Evolutionary conservation across 1,140 invertebrate genomes (phyloP), one percentile per base, ranked within the genome.

Genomic region (Prorops nasuta): DNA sequence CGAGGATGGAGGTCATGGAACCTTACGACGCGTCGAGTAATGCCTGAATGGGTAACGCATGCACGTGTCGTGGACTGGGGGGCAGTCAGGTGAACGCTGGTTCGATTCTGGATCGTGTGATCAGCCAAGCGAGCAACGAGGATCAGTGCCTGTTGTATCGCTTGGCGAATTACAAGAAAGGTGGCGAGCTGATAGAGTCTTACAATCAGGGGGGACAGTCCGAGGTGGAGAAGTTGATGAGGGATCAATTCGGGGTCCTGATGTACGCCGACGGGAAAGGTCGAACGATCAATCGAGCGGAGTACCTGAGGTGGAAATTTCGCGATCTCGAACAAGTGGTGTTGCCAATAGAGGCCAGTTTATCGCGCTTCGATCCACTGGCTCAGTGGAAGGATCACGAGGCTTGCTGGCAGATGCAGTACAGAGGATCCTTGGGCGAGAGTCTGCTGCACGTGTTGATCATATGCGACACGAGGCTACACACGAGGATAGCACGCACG

Each of bases 331-430:
- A 90, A 51, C 67, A 88, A 79, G 86, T 93, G 0, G 84, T 88
- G 2, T 74, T 94, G 35, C 89, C 90, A 3, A 91, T 94, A 44
- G 90, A 93, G 70, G 86, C 88, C 0, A 89, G 86, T 0, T 74
- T 90, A 0, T 88, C 86, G 16, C 81, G 83, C 1, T 89, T 90
- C 64, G 91, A 94, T 76, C 91, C 91, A 0, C 72, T 94, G 3
- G 85, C 86, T 1, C 89, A 89, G 58, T 94, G 91, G 91, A 81
- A 80, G 44, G 91, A 95, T 67, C 92, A 96, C 70, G 87, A 91
- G 51, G 92, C 92, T 0, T 97, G 94, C 67, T 99, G 96, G 96
- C 92, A 96, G 72, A 92, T 98, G 87, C 90, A 95, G 58, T 94
- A 95, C 68, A 81, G 96, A 24, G 96, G 96, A 0, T 92, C 93